A percentile compares a stretch with the other conserved stretches of the same genome.
Conservation (phyloP, 1,140 invertebrate species). For the Artemia franciscana region DNA sequence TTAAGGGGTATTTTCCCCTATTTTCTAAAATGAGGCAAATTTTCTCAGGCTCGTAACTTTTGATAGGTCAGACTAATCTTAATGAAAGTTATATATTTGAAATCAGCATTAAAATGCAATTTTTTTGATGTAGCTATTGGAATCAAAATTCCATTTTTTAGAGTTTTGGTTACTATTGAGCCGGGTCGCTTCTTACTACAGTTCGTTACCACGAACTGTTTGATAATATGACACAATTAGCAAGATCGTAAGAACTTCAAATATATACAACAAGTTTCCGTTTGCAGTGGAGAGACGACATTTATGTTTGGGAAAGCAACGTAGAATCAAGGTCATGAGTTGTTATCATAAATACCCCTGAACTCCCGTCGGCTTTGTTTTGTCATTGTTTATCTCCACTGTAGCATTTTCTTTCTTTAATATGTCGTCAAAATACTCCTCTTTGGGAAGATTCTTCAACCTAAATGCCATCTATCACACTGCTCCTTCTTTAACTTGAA, state of each 20-base stretch:
- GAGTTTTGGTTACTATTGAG: too few relatives aligned
- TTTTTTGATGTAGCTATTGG: too few relatives aligned
- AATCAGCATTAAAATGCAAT: too few relatives aligned
- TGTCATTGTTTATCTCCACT: conserved; percentile 18
- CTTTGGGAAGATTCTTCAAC: conserved; percentile 14
- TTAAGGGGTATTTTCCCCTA: too few relatives aligned
- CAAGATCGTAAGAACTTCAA: conserved; percentile 10
- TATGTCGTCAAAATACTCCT: conserved; percentile 14
- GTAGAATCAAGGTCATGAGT: background rate
- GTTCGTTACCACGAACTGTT: too few relatives aligned
- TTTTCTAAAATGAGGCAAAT: too few relatives aligned
- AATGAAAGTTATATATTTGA: too few relatives aligned
- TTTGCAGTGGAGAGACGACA: conserved; percentile 11
- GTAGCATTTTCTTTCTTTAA: conserved; percentile 15
- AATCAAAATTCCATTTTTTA: too few relatives aligned
- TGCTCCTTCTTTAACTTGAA: too few relatives aligned
- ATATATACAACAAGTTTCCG: conserved; percentile 12
- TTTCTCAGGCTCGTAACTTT: too few relatives aligned
- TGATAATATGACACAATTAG: background rate
- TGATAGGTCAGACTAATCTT: too few relatives aligned
- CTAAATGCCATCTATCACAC: conserved; percentile 17
- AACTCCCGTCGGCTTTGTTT: conserved; percentile 4
- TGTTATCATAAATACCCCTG: background rate
- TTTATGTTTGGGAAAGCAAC: conserved; percentile 11
- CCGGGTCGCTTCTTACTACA: too few relatives aligned